Base-by-base conservation (phyloP, 2,797 vertebrate species). In the Syndactyla subalaris region DNA sequence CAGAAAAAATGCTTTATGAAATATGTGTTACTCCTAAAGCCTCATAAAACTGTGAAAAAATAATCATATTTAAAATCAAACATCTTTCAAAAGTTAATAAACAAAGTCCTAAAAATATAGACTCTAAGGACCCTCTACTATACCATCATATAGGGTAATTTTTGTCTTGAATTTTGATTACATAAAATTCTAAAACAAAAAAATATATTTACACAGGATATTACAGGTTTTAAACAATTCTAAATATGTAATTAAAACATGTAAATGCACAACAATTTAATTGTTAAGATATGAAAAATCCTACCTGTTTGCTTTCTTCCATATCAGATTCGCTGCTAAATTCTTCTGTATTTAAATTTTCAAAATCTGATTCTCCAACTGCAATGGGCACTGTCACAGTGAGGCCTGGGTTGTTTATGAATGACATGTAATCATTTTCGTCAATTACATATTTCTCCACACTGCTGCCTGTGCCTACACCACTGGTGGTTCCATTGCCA, bases 351-450 rank as follows among this genome's bases (percentile, higher is more conserved):
- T 99, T 99, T 92, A 99, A 96, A 88, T 99, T 99, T 97, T 99
- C 99, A 97, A 99, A 99, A 97, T 99, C 99, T 19, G 99, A 99
- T 96, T 99, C 99, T 75, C 98, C 99, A 27, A 98, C 96, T 34
- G 99, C 99, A 51, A 99, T 99, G 6, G 99, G 99, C 58, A 99
- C 99, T 13, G 98, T 98, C 68, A 99, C 97, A 12, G 99, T 99
- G 95, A 99, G 97, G 74, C 98, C 98, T 36, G 99, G 98, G 88
- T 99, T 99, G 97, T 99, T 98, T 97, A 99, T 99, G 97, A 99
- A 99, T 27, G 99, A 98, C 98, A 99, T 99, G 15, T 99, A 98
- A 76, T 99, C 98, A 4, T 97, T 98, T 93, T 98, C 98, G 97
- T 98, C 98, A 3, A 98, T 98, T 27, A 98, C 96, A 6, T 99